Conservation (phyloP, 2,888 invertebrate species). For the Buathra laborator region DNA sequence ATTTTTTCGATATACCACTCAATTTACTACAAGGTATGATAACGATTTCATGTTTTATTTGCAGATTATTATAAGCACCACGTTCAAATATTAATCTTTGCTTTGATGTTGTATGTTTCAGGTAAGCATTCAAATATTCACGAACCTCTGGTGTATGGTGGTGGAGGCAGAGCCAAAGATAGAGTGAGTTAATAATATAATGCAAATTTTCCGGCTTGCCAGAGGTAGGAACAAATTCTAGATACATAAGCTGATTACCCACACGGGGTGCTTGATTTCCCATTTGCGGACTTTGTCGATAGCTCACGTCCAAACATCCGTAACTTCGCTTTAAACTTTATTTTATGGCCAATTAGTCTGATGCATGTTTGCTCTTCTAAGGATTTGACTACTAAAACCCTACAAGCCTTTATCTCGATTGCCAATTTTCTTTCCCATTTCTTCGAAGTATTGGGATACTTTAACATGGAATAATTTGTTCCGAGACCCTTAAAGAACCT, state of each 20-base stretch:
- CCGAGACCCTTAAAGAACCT: not conserved
- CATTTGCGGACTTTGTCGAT: not conserved
- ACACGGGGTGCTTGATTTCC: not conserved
- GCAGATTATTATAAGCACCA: not conserved
- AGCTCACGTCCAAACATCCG: not conserved
- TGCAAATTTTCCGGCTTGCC: not conserved
- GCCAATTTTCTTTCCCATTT: not conserved
- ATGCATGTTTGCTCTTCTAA: not conserved
- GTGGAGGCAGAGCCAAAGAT: not conserved
- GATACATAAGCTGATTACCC: not conserved
- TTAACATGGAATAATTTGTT: not conserved
- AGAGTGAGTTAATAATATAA: not conserved
- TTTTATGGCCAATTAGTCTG: not conserved
- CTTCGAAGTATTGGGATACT: not conserved
- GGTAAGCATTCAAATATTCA: conserved; percentile 28
- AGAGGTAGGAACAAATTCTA: not conserved
- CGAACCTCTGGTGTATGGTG: not conserved
- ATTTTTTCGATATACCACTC: not conserved
- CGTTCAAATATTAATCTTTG: conserved; percentile 6
- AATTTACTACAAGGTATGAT: not conserved
- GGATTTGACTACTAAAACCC: not conserved
- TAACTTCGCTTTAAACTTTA: not conserved
- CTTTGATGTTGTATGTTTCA: conserved; percentile 28
- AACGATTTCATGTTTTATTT: not conserved
- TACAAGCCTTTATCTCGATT: not conserved